Base-by-base conservation (phyloP, 2,888 invertebrate species). In the Theodoxus fluviatilis region DNA sequence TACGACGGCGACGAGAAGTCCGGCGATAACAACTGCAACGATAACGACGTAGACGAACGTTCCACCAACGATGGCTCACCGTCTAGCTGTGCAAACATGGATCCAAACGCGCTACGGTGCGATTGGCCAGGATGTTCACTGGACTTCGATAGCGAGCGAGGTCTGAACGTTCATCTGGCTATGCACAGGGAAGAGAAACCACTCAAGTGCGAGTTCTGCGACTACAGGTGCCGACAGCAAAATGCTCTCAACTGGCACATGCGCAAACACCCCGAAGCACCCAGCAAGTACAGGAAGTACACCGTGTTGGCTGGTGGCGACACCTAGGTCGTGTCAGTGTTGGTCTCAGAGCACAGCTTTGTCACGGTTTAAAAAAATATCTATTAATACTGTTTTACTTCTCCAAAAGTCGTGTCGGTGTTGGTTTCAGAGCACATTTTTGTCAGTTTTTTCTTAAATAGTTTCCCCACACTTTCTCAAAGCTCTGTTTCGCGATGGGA, bases 181-280 rank as follows among this genome's bases (percentile, higher is more conserved):
- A 78, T 80, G 70, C 81, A 83, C 70, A 79, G 75, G 25, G 79
- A 79, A 47, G 82, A 83, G 71, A 83, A 83, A 71, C 83, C 83
- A 9, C 74, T 81, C 64, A 78, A 80, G 70, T 84, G 84, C 69
- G 78, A 78, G 28, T 78, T 81, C 47, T 84, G 84, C 73, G 80
- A 80, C 63, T 82, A 81, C 55, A 72, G 83, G 9, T 83, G 82
- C 70, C 76, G 81, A 2, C 84, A 84, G 74, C 76, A 80, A 38
- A 80, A 80, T 55, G 83, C 82, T 2, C 72, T 84, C 38, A 79
- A 81, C 64, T 84, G 84, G 84, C 84, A 84, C 73, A 80, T 83
- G 78, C 74, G 80, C 59, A 83, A 83, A 75, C 83, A 82, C 68
- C 83, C 81, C 25, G 80, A 80, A 71, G 76, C 77, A 1, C 78